Base-by-base conservation (phyloP, 2,113 vertebrate species). In the Pholis gunnellus region DNA sequence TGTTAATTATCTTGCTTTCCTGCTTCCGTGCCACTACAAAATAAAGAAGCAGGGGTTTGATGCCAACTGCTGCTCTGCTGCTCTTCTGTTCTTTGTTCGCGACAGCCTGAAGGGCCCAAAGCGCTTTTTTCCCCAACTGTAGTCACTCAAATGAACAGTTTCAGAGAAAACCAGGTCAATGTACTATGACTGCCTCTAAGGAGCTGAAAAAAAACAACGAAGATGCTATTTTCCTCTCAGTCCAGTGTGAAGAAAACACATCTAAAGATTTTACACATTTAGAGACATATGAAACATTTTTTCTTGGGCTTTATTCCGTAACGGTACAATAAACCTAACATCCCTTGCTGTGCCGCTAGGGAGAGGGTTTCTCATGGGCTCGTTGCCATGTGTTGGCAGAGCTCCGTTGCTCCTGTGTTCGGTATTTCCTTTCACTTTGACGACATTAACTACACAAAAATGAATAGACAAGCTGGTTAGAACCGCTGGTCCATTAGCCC, bases 131-230 rank as follows among this genome's bases (percentile, higher is more conserved):
- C 40, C 67, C 56, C 44, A 46, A 46, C 83, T 84, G 77, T 67
- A 68, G 87, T 90, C 89, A 87, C 84, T 74, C 83, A 87, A 88
- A 84, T 85, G 83, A 91, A 86, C 85, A 89, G 79, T 91, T 89
- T 89, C 84, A 89, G 72, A 85, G 72, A 86, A 89, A 94, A 92
- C 79, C 88, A 91, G 93, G 92, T 92, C 91, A 91, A 78, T 87
- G 81, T 82, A 64, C 82, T 88, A 79, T 83, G 81, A 82, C 83
- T 85, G 87, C 74, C 86, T 88, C 78, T 22, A 77, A 80, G 72
- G 81, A 84, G 65, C 74, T 81, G 44, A 85, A 90, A 89, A 54
- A 77, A 80, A 29, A 29, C 29, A 29, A 46, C 13, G 0, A 85
- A 64, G 46, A 80, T 84, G 50, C n/a, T 72, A 14, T 72, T 73